These are phyloP conservation scores for Amblyteles armatorius DNA, from an alignment of 2,888 invertebrate species.

Conservation along the genomic window DNA sequence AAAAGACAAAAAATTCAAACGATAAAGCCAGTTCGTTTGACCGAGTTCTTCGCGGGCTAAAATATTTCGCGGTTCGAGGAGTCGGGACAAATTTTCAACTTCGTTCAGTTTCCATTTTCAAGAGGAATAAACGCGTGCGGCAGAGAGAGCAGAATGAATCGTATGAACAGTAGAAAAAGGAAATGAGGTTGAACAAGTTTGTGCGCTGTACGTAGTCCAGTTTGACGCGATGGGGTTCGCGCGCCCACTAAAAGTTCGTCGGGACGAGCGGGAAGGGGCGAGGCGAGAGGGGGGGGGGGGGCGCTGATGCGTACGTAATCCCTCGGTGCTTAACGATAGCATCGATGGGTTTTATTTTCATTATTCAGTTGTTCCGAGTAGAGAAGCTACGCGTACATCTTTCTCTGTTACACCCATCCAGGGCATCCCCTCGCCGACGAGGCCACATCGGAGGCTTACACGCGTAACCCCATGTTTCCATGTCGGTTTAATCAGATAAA, in stretches of 20 bases:
- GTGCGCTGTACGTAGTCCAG: neutral
- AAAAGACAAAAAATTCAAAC: too few relatives aligned
- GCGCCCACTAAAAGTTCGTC: slow-evolving; percentile 76
- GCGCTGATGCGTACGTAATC: slow-evolving; percentile 83
- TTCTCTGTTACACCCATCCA: slow-evolving; percentile 42
- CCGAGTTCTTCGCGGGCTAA: too few relatives aligned
- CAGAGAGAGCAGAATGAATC: neutral
- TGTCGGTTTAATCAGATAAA: slow-evolving; percentile 84
- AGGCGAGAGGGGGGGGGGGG: slow-evolving; percentile 67
- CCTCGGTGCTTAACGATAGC: slow-evolving; percentile 82
- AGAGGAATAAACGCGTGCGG: neutral
- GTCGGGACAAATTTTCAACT: neutral
- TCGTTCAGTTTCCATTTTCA: neutral
- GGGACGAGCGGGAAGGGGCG: slow-evolving; percentile 40
- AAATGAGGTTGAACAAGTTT: slow-evolving; percentile 35
- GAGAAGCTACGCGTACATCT: slow-evolving; percentile 33
- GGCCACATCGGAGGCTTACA: slow-evolving; percentile 77
- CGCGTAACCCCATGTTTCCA: slow-evolving; percentile 83
- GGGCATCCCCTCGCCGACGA: slow-evolving; percentile 63
- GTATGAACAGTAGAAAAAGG: slow-evolving; percentile 61
- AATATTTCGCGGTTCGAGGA: neutral
- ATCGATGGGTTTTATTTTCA: slow-evolving; percentile 84
- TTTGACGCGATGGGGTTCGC: slow-evolving; percentile 2
- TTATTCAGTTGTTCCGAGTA: slow-evolving; percentile 83
- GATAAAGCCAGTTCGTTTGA: too few relatives aligned